These are phyloP conservation scores for Nycteola revayana DNA, from an alignment of 2,888 invertebrate genomes.

Conservation along the genomic window DNA sequence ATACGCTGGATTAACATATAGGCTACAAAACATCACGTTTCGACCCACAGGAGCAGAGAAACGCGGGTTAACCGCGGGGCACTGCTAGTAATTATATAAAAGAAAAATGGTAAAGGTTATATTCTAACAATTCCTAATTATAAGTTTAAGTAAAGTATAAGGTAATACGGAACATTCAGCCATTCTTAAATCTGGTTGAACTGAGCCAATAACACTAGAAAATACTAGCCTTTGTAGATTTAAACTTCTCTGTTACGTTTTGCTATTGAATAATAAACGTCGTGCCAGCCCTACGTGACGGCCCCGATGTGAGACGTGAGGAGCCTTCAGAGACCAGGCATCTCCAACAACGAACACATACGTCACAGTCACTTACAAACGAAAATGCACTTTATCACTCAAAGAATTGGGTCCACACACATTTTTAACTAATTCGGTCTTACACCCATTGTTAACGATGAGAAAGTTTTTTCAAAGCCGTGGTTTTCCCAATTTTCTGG, in stretches of 20 bases:
- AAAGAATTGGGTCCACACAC: slow-evolving; percentile 36
- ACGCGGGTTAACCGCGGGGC: too few relatives aligned
- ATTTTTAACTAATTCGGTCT: slow-evolving; percentile 35
- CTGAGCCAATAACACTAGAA: slow-evolving; percentile 26
- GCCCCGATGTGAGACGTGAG: slow-evolving; percentile 54
- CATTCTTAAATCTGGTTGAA: slow-evolving; percentile 26
- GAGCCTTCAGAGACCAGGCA: slow-evolving; percentile 42
- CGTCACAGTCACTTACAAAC: slow-evolving; percentile 35
- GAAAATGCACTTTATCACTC: slow-evolving; percentile 55
- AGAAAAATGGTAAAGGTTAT: too few relatives aligned
- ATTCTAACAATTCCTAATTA: too few relatives aligned
- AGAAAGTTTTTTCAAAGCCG: slow-evolving; percentile 54
- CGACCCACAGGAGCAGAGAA: too few relatives aligned
- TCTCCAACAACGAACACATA: slow-evolving; percentile 37
- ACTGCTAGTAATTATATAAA: too few relatives aligned
- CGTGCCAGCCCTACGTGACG: slow-evolving; percentile 47
- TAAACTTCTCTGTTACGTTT: slow-evolving; percentile 64
- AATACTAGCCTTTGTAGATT: slow-evolving; percentile 27
- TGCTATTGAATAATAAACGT: slow-evolving; percentile 71
- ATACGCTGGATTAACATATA: too few relatives aligned
- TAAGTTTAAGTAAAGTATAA: too few relatives aligned
- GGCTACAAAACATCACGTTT: too few relatives aligned
- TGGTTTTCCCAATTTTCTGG: slow-evolving; percentile 56
- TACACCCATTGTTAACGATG: slow-evolving; percentile 30
- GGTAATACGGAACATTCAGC: slow-evolving; percentile 13